Conservation (phyloP, 2,113 vertebrate species). For the Apodemus sylvaticus region DNA sequence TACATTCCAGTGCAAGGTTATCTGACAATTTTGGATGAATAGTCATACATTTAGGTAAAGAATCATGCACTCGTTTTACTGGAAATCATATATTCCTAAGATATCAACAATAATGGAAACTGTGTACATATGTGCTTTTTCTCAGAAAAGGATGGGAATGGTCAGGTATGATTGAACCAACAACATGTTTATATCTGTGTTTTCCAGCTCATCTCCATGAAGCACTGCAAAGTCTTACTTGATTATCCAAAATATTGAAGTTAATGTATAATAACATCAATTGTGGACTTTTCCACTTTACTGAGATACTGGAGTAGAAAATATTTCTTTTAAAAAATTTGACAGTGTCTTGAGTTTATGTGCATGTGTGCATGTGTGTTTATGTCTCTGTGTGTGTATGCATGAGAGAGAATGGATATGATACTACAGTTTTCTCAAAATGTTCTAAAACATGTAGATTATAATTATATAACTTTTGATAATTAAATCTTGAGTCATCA, state of each 20-base stretch:
- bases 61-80: background rate
- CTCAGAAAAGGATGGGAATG: background rate
- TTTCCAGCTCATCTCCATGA: background rate
- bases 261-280: background rate
- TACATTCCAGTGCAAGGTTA: background rate
- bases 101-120: background rate
- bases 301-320: background rate
- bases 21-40: background rate
- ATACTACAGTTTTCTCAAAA: background rate
- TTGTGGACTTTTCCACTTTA: background rate
- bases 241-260: background rate
- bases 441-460: background rate
- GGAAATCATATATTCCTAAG: background rate
- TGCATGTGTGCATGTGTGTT: background rate
- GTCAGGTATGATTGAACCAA: background rate
- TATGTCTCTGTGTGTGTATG: background rate
- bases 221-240: background rate
- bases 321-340: background rate
- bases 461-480: background rate
- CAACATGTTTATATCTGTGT: background rate
- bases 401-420: background rate
- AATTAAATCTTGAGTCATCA: background rate
- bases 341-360: background rate
- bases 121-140: background rate
- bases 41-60: background rate